Base-by-base conservation (phyloP, 2,888 invertebrate genomes). In the Amaurobius ferox region DNA sequence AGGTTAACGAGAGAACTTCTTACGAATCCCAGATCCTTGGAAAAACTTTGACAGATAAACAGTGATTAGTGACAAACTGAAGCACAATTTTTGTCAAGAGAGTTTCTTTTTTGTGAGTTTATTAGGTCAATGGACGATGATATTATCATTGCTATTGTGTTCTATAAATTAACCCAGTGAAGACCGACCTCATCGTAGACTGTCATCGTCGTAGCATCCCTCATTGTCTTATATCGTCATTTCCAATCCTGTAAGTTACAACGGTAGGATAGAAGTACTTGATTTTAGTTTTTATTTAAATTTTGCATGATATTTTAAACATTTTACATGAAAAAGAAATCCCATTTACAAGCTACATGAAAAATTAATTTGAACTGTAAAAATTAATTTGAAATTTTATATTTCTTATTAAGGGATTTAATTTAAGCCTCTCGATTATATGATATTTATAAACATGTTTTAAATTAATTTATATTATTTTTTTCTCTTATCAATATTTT, bases 21-120 rank as follows among this genome's bases (percentile, higher is more conserved):
- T 90, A 97, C 97, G 88, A 97, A 97, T 92, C 95, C 96, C 80
- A 94, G 96, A 90, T 96, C 97, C 77, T 94, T 98, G 90, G 98
- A 98, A 91, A 96, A 96, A 92, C 94, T 98, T 92, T 55, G 55
- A 55, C 23, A 55, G 23, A 55, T 3, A 55, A 11, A 23, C 55
- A 23, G 55, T 23, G 55, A 23, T 23, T 55, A 55, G 55, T 55
- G 19, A 55, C 11, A 23, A 1, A 55, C 11, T 23, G 55, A 23
- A 23, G 55, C 23, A 55, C 19, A 55, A 55, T n/a, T 55, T 11
- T 55, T 55, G 55, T 55, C 16, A n/a, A n/a, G n/a, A n/a, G n/a
- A n/a, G 55, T 55, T 55, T 55, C 19, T 55, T 6, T n/a, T n/a
- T n/a, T 11, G 11, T 55, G 23, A 55, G 11, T 55, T 55, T 55